phyloP scores from a whole-genome alignment of 2,888 invertebrate species.

The Euplagia quadripunctaria region DNA sequence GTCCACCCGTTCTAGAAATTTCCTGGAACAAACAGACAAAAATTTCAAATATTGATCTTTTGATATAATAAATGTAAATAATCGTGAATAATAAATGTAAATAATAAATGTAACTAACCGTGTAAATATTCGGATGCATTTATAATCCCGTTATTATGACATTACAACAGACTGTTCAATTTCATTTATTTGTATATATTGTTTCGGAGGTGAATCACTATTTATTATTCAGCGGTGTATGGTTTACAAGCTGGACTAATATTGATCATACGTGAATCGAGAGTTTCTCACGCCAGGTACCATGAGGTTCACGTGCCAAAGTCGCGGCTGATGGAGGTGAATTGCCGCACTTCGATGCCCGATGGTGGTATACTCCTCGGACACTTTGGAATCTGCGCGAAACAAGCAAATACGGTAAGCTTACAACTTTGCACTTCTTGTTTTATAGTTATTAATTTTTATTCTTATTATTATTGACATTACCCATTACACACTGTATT shows the following conservation, averaged over 20 bases:
- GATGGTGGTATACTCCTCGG: conserved; percentile 73
- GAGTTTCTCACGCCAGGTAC: conserved; percentile 65
- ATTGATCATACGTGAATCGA: neutral
- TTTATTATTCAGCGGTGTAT: neutral
- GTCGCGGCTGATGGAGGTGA: conserved; percentile 18
- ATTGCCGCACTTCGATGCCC: conserved; percentile 57
- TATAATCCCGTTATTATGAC: neutral
- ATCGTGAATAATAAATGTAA: too few species aligned
- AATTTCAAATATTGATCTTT: too few species aligned
- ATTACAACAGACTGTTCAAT: neutral
- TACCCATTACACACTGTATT: too few species aligned
- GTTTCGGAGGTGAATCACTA: neutral
- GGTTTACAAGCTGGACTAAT: neutral
- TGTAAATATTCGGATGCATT: too few species aligned
- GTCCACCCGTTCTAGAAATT: too few species aligned
- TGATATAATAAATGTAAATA: too few species aligned
- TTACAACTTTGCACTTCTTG: neutral
- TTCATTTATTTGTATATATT: too few species aligned
- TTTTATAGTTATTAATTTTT: too few species aligned
- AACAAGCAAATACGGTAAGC: conserved; percentile 5
- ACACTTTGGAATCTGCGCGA: conserved; percentile 69
- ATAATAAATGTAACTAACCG: too few species aligned
- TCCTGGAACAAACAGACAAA: too few species aligned
- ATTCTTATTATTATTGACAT: too few species aligned
- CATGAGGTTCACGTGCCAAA: conserved; percentile 62